A percentile compares a stretch with the other conserved stretches of the same genome.
Conservation (phyloP, 2,797 vertebrate genomes). For the Vireo griseus region DNA sequence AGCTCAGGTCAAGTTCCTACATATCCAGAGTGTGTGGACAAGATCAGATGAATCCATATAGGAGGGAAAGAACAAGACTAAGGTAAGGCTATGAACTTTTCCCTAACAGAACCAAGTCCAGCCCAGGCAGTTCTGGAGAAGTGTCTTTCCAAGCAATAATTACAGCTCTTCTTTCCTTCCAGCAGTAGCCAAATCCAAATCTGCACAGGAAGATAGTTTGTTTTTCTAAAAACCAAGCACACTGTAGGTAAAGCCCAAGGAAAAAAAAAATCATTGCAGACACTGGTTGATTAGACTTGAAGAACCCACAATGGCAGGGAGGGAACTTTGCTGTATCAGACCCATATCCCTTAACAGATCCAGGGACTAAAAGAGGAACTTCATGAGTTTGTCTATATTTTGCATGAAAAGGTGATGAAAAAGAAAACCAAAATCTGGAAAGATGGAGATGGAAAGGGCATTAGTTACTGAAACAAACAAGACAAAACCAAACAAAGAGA, state of each 20-base stretch:
- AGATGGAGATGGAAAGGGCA: neutral
- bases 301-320: neutral
- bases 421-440: neutral
- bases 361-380: neutral
- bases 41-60: neutral
- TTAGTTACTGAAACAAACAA: neutral
- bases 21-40: fast-evolving
- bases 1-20: neutral
- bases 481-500: neutral
- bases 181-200: neutral
- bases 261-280: neutral
- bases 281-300: neutral
- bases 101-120: neutral
- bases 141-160: neutral
- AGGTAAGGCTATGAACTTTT: neutral
- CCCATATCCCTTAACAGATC: neutral
- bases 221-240: neutral
- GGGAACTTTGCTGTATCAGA: neutral
- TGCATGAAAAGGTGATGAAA: neutral
- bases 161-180: neutral
- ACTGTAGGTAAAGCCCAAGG: neutral
- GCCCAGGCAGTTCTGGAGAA: neutral
- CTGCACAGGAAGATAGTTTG: neutral
- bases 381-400: neutral
- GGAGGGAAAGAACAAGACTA: neutral